Percentiles rank a stretch among this genome's conserved stretches.
phyloP scores from a whole-genome alignment of 2,113 vertebrate genomes.

The Pheucticus melanocephalus region DNA sequence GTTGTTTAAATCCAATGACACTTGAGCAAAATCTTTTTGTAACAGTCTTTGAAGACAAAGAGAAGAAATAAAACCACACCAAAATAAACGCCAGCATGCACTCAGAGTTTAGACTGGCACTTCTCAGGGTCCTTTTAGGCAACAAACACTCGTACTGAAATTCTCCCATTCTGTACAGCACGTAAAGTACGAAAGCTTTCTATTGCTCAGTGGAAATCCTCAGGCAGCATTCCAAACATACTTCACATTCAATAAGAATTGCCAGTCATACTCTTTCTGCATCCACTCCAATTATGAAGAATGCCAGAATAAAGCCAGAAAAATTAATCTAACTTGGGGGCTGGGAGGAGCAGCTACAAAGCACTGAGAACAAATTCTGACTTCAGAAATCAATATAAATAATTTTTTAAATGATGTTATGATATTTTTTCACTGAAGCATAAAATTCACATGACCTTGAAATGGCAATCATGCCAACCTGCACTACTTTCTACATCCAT shows the following conservation, averaged over 20 bases:
- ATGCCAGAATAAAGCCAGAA: background rate
- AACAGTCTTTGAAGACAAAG: background rate
- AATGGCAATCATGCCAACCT: background rate
- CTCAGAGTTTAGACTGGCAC: background rate
- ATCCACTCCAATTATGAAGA: background rate
- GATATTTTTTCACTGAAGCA: background rate
- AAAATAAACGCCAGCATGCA: background rate
- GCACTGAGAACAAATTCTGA: background rate
- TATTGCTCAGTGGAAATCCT: background rate
- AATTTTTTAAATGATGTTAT: background rate
- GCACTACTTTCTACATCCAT: background rate
- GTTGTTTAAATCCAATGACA: background rate
- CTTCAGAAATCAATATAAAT: background rate
- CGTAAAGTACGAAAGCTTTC: background rate
- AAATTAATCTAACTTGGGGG: background rate
- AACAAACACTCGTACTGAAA: background rate
- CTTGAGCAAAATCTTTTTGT: background rate
- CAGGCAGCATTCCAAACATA: constrained; percentile 44
- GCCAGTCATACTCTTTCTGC: background rate
- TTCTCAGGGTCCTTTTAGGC: background rate
- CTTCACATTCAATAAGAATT: constrained; percentile 6
- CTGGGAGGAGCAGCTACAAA: background rate
- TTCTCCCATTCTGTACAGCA: background rate
- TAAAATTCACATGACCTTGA: background rate
- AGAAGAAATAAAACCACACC: background rate